Evolutionary conservation across 2,113 vertebrate genomes (phyloP), one percentile per base, ranked within the genome.

Genomic region (Myotis yumanensis): DNA sequence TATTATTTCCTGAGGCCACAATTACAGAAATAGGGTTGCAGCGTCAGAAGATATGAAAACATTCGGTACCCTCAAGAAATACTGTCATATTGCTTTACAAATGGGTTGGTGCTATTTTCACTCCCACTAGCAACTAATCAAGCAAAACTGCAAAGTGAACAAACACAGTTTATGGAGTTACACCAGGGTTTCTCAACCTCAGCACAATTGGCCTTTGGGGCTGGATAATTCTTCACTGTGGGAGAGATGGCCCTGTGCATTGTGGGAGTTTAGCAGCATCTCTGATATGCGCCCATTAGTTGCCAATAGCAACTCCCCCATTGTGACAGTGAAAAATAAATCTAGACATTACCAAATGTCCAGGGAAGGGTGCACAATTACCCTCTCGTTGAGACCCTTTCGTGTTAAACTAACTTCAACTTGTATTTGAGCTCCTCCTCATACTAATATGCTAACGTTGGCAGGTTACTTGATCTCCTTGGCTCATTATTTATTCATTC

Each of bases 1-100:
- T 81, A 75, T 76, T 40, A 80, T 75, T 88, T 94, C 64, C 64
- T 68, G 32, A 77, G 79, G 54, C n/a, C 88, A 92, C 80, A 97
- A 79, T 93, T 91, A 86, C 37, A 69, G 75, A 93, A 83, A 54
- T 66, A 54, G 54, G 32, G 79, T 30, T 54, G 1, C 25, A 68
- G 54, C 18, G 68, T 96, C 51, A 93, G 54, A 94, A 93, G 68
- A 1, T 40, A 86, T 18, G 86, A 86, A 95, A 94, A 83, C 48
- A 92, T 48, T 83, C 2, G 25, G 28, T 37, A 37, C 43, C 59
- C 72, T 89, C 0, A 18, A 91, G 64, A 89, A 79, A 93, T 59
- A 57, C 0, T 11, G 46, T 86, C 48, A 5, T 62, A 20, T 18
- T 40, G 10, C 59, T 91, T 90, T 64, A 62, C 5, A 25, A 57